These are phyloP conservation scores for Papilio glaucus DNA, from an alignment of 1,140 invertebrate species.

Conservation along the genomic window DNA sequence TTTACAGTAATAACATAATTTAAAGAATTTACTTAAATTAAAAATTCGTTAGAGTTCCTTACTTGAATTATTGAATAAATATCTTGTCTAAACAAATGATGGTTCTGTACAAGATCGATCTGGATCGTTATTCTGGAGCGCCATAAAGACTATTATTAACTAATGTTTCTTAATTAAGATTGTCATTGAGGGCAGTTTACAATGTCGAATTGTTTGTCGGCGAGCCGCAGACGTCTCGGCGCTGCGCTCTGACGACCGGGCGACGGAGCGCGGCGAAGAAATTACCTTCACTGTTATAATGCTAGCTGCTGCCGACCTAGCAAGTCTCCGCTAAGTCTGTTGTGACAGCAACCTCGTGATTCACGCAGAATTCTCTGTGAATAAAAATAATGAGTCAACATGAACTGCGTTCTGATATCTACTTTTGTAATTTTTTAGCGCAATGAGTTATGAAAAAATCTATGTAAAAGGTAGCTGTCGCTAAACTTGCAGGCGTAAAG, in stretches of 20 bases:
- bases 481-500: too few species aligned
- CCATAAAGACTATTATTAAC: neutral
- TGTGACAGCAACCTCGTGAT: neutral
- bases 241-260: neutral
- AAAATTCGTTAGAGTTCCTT: too few species aligned
- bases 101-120: too few species aligned
- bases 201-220: neutral
- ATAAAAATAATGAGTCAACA: neutral
- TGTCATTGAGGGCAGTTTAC: neutral
- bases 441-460: neutral
- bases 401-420: neutral
- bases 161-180: neutral
- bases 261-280: neutral
- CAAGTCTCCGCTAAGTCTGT: neutral
- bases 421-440: neutral
- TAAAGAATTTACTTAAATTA: too few species aligned
- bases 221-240: neutral
- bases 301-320: neutral
- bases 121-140: too few species aligned
- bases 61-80: too few species aligned
- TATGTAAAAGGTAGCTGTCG: too few species aligned
- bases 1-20: too few species aligned
- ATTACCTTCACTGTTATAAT: slow-evolving; percentile 15
- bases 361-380: neutral
- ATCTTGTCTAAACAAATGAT: too few species aligned